phyloP scores from a whole-genome alignment of 2,113 vertebrate genomes.

The Ciconia boyciana region DNA sequence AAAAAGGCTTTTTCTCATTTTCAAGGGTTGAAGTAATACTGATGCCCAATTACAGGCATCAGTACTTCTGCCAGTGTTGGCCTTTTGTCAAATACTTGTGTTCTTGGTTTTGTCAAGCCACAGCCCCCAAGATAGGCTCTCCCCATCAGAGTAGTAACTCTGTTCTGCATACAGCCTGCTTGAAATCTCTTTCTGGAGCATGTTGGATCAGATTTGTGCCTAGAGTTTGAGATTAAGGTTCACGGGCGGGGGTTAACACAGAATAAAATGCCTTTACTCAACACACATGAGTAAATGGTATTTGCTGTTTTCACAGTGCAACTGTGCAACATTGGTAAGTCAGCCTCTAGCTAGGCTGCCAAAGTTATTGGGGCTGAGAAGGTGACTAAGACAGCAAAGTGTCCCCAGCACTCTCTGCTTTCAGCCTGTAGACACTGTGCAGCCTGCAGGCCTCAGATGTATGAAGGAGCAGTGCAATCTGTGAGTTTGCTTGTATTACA shows the following conservation, averaged over 20 bases:
- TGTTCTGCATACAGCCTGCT: neutral
- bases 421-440: fast-evolving
- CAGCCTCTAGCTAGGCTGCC: neutral
- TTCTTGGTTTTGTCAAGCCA: neutral
- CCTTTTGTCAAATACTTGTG: neutral
- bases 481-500: no score
- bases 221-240: neutral
- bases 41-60: neutral
- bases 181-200: neutral
- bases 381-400: neutral
- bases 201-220: neutral
- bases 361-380: neutral
- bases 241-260: no score
- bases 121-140: neutral
- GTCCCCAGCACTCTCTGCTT: neutral
- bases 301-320: neutral
- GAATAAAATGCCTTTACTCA: neutral
- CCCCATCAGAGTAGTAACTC: neutral
- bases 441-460: neutral
- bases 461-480: no score
- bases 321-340: neutral
- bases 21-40: neutral
- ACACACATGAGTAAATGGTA: fast-evolving
- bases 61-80: neutral
- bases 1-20: neutral